phyloP scores from a whole-genome alignment of 1,140 invertebrate genomes.

The Cotesia typhae region DNA sequence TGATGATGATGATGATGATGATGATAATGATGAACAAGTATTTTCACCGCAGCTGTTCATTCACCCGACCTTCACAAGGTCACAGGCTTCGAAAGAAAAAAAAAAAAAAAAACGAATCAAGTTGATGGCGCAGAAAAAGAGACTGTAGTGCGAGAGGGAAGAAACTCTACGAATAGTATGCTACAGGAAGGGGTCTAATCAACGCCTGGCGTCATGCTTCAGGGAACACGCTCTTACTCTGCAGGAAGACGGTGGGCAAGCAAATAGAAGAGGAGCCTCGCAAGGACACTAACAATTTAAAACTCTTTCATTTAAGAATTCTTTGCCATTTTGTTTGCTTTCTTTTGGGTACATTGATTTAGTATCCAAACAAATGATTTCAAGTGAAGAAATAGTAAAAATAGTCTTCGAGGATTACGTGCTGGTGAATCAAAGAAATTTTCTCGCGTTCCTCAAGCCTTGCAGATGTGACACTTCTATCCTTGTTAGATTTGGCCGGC shows the following conservation, averaged over 20 bases:
- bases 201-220: slow-evolving; percentile 63
- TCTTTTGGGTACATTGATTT: too few species aligned
- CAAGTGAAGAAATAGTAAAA: too few species aligned
- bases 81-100: slow-evolving; percentile 44
- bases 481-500: background rate
- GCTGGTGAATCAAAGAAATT: too few species aligned
- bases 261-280: slow-evolving; percentile 14
- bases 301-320: background rate
- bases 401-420: too few species aligned
- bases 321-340: too few species aligned
- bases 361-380: too few species aligned
- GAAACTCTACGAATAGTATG: slow-evolving; percentile 35
- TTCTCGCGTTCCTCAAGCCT: background rate
- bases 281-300: slow-evolving; percentile 4
- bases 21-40: background rate
- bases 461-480: background rate
- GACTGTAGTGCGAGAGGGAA: slow-evolving; percentile 45
- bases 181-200: slow-evolving; percentile 55
- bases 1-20: background rate
- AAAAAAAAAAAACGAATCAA: slow-evolving; percentile 36
- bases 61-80: slow-evolving; percentile 66
- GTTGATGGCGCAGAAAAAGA: slow-evolving; percentile 39
- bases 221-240: slow-evolving; percentile 46
- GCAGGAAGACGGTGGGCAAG: slow-evolving; percentile 43
- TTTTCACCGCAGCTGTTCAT: slow-evolving; percentile 57